Conservation (phyloP, 1,140 invertebrate species). For the Halotydeus destructor region DNA sequence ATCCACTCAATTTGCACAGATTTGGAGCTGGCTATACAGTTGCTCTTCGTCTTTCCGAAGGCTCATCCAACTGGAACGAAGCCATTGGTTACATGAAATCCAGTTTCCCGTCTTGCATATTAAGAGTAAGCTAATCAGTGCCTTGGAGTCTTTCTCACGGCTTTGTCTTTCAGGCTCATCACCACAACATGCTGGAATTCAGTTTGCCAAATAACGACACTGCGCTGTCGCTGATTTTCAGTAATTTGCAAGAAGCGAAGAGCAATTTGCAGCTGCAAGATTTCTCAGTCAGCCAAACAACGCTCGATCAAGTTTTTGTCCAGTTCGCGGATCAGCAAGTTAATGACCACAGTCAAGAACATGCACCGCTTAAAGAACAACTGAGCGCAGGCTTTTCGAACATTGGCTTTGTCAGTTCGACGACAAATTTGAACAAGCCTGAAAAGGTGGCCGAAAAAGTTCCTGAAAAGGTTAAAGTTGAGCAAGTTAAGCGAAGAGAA, state of each 20-base stretch:
- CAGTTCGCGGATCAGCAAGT: conserved; percentile 17
- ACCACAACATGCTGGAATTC: conserved; percentile 21
- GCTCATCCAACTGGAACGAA: conserved; percentile 5
- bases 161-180: conserved; percentile 14
- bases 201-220: conserved; percentile 25
- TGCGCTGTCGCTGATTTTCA: conserved; percentile 38
- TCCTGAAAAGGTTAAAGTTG: no score
- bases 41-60: conserved; percentile 24
- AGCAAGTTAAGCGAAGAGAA: no score
- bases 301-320: conserved; percentile 43
- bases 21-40: conserved; percentile 54
- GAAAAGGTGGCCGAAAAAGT: no score
- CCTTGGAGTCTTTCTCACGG: neutral
- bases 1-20: conserved; percentile 23
- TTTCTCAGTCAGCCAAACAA: conserved; percentile 51
- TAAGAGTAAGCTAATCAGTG: conserved; percentile 12
- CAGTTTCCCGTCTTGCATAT: conserved; percentile 10
- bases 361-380: no score
- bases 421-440: no score
- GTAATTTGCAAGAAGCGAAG: conserved; percentile 35
- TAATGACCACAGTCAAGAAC: no score
- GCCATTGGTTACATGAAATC: conserved; percentile 14
- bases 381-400: no score
- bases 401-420: no score
- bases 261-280: conserved; percentile 37